Conservation (phyloP, 2,797 vertebrate species). For the Kryptolebias ocellatus region DNA sequence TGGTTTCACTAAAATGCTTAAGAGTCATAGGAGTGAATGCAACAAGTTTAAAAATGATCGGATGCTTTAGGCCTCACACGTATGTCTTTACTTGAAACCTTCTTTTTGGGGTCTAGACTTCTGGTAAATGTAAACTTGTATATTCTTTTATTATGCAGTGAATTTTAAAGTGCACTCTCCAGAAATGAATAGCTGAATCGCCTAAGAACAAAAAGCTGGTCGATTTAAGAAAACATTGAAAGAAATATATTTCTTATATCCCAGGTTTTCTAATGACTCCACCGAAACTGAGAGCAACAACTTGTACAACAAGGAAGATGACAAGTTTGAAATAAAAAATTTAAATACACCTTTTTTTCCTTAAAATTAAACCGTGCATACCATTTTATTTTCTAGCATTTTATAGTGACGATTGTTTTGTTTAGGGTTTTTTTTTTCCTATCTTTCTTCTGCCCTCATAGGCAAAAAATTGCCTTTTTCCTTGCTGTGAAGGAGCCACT, state of each 20-base stretch:
- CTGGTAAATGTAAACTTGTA: slow-evolving; percentile 30
- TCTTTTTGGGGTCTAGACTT: slow-evolving; percentile 34
- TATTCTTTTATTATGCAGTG: slow-evolving; percentile 20
- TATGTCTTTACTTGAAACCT: slow-evolving; percentile 14
- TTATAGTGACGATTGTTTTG: slow-evolving; percentile 34
- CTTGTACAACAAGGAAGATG: slow-evolving; percentile 12
- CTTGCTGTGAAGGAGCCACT: slow-evolving; percentile 56
- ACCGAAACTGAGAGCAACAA: neutral
- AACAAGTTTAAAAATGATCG: slow-evolving; percentile 24
- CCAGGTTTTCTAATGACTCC: no score
- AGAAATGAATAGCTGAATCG: slow-evolving; percentile 14
- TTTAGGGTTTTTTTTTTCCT: neutral
- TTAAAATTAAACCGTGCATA: slow-evolving; percentile 3
- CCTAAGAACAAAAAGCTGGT: neutral
- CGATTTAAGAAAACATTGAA: neutral
- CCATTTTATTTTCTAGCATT: slow-evolving; percentile 24
- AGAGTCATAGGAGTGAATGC: slow-evolving; percentile 2
- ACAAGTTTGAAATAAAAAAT: slow-evolving; percentile 13
- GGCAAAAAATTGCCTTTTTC: slow-evolving; percentile 53
- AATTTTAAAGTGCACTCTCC: slow-evolving; percentile 3
- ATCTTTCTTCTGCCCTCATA: slow-evolving; percentile 13
- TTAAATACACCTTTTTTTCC: slow-evolving; percentile 9
- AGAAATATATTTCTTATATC: neutral
- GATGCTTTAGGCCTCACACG: slow-evolving; percentile 7
- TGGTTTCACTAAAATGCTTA: slow-evolving; percentile 1